A percentile compares a stretch with the other conserved stretches of the same genome.
phyloP scores from a whole-genome alignment of 2,113 vertebrate genomes.

The Cairina moschata region DNA sequence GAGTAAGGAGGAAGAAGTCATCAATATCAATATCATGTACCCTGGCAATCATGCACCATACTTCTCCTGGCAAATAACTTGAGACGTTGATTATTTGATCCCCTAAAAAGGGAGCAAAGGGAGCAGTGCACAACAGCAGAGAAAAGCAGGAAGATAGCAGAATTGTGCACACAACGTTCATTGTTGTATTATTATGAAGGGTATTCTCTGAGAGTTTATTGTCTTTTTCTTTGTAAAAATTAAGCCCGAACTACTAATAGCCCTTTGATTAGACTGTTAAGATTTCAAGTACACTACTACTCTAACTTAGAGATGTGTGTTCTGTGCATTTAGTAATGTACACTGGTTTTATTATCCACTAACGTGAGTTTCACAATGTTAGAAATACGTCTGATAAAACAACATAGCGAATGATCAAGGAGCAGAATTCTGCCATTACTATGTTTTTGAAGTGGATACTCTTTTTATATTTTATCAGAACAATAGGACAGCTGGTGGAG shows the following conservation, averaged over 20 bases:
- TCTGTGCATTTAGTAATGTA: background rate
- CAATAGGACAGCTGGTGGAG: background rate
- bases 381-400: background rate
- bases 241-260: background rate
- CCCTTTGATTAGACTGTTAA: background rate
- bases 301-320: background rate
- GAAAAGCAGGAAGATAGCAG: background rate
- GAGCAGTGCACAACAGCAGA: background rate
- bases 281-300: background rate
- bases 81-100: background rate
- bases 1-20: background rate
- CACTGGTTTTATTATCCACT: background rate
- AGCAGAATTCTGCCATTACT: background rate
- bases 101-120: background rate
- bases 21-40: background rate
- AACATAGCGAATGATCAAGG: accelerated
- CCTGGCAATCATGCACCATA: background rate
- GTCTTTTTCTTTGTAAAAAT: background rate
- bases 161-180: background rate
- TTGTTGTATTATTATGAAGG: background rate
- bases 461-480: background rate
- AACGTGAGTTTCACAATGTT: background rate
- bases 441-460: background rate
- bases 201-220: background rate
- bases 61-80: background rate